Conservation (phyloP, 92 coral and sea anemone species). For the Galaxea fascicularis region DNA sequence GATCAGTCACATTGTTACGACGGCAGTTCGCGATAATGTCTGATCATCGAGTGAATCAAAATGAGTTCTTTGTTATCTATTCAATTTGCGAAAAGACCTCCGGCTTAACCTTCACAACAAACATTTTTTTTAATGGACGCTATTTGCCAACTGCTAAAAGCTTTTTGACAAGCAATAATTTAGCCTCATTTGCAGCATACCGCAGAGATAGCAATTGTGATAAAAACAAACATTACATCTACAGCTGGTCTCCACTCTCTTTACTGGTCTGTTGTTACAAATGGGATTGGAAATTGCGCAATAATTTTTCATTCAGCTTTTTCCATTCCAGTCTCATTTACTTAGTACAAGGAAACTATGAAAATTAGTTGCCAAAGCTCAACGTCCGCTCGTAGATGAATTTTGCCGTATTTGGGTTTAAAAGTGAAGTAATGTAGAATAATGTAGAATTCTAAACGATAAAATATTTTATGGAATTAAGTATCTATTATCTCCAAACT, state of each 20-base stretch:
- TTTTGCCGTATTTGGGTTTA: background rate
- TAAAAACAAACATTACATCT: background rate
- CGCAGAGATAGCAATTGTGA: background rate
- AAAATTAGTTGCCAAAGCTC: too few species aligned
- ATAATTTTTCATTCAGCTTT: background rate
- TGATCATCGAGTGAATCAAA: background rate
- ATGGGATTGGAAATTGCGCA: too few species aligned
- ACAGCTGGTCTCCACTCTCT: too few species aligned
- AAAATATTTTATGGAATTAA: background rate
- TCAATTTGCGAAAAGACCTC: conserved; percentile 42
- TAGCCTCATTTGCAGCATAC: background rate
- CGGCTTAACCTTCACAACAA: conserved; percentile 29
- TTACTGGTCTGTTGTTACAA: too few species aligned
- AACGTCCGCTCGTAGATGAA: background rate
- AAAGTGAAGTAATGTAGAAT: background rate
- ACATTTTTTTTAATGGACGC: conserved; percentile 2
- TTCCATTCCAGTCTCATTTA: background rate
- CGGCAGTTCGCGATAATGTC: background rate
- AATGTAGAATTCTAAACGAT: background rate
- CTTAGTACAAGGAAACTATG: too few species aligned
- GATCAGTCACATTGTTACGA: too few species aligned
- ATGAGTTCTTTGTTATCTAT: conserved; percentile 33
- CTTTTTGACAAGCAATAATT: conserved; percentile 35
- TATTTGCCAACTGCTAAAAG: conserved; percentile 33
- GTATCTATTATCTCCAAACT: background rate